Base-by-base conservation (phyloP, 1,140 invertebrate species). In the Pygmarrhopalites habei region DNA sequence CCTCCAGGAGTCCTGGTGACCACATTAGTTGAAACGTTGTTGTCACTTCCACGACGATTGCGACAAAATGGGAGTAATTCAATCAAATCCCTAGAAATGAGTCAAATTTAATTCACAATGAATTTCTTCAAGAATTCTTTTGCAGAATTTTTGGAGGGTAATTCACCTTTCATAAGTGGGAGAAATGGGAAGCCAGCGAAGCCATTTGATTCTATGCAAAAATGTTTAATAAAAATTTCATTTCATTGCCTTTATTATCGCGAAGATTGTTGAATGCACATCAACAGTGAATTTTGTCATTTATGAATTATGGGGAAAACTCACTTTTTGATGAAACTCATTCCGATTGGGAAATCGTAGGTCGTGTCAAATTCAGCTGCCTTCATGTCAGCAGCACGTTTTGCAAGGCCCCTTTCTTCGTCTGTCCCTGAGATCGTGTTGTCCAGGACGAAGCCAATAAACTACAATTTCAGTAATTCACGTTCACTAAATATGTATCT, bases 301-400 rank as follows among this genome's bases (percentile, higher is more conserved):
- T n/a, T n/a, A n/a, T n/a, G n/a, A n/a, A n/a, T n/a, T n/a, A n/a
- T n/a, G n/a, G n/a, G n/a, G n/a, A n/a, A n/a, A n/a, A n/a, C 3
- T 68, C 72, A 81, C 84, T 78, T 81, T 73, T 77, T 79, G 35
- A 87, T 71, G 15, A 79, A 62, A 23, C 69, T 71, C 86, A 88
- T 88, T 65, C 86, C 86, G 46, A 82, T 73, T 0, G 87, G 87
- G 70, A 88, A 85, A 75, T 89, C 85, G 60, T 85, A 89, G 5
- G 86, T 86, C 60, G 58, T 49, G 29, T 64, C 62, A 25, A 30
- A 2, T 25, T 4, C 29, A 4, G 46, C 29, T 30, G 52, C 53
- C 2, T 32, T n/a, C 51, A 56, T 52, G n/a, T 53, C 47, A 15
- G 56, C 26, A 21, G 58, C 53, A 26, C 58, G 29, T 32, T 57